Conservation (phyloP, 2,113 vertebrate species). For the Morone saxatilis region DNA sequence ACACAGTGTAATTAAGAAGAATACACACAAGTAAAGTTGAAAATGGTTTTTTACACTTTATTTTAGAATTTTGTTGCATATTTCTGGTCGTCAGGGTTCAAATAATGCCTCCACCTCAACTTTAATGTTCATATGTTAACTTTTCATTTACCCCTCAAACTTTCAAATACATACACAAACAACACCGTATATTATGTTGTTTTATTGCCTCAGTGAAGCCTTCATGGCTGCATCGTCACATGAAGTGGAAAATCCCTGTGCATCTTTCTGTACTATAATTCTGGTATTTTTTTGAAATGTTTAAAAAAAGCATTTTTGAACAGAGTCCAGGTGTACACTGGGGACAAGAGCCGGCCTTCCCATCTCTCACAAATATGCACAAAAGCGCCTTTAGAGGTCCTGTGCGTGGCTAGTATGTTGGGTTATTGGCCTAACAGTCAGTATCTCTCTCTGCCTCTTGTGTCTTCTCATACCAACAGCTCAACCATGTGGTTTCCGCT, state of each 20-base stretch:
- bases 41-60: background rate
- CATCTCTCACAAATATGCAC: background rate
- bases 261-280: slow-evolving; percentile 8
- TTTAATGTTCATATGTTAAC: background rate
- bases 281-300: slow-evolving; percentile 20
- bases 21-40: too few relatives aligned
- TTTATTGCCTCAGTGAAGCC: background rate
- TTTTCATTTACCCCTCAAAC: background rate
- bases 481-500: slow-evolving; percentile 81
- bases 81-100: background rate
- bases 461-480: slow-evolving; percentile 49
- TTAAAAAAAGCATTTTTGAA: background rate
- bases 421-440: slow-evolving; percentile 22
- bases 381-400: background rate
- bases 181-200: background rate
- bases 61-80: too few relatives aligned
- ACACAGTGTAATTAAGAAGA: too few relatives aligned
- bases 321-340: background rate
- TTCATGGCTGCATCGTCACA: background rate
- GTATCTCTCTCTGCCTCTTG: slow-evolving; percentile 47
- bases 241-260: background rate
- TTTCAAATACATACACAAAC: background rate
- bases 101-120: background rate
- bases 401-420: slow-evolving; percentile 8
- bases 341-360: background rate